Percentiles rank a stretch among this genome's conserved stretches.
Conservation (phyloP, 2,113 vertebrate species). For the Chaenocephalus aceratus region DNA sequence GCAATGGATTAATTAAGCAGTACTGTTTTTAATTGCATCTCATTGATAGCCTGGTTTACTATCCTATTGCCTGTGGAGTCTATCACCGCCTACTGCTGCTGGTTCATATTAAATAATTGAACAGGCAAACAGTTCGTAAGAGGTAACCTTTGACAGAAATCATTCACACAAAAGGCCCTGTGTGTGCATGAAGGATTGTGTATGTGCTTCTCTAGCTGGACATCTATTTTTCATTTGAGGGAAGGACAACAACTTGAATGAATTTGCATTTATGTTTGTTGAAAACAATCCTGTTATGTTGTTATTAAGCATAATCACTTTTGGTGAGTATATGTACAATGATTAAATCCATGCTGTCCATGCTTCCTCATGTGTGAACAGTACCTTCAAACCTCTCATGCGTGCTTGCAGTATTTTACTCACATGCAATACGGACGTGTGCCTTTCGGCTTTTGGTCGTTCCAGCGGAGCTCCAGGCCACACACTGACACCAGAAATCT, state of each 20-base stretch:
- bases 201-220: background rate
- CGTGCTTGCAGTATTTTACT: conserved; percentile 73
- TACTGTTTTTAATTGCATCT: background rate
- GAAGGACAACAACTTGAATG: background rate
- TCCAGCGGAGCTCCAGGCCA: conserved; percentile 96
- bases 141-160: background rate
- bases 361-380: background rate
- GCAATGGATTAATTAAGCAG: background rate
- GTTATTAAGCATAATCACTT: background rate
- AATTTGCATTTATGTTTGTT: background rate
- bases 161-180: background rate
- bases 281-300: background rate
- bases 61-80: background rate
- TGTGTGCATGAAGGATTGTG: background rate
- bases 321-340: background rate
- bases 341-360: background rate
- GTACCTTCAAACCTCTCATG: background rate
- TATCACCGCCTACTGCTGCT: background rate
- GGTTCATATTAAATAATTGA: background rate
- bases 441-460: conserved; percentile 97
- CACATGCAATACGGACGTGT: conserved; percentile 95
- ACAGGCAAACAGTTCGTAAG: background rate
- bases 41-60: background rate
- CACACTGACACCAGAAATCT: conserved; percentile 98
- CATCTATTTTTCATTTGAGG: background rate